These are phyloP conservation scores for Ophion slaviceki DNA, from an alignment of 2,888 invertebrate genomes.

Conservation along the genomic window DNA sequence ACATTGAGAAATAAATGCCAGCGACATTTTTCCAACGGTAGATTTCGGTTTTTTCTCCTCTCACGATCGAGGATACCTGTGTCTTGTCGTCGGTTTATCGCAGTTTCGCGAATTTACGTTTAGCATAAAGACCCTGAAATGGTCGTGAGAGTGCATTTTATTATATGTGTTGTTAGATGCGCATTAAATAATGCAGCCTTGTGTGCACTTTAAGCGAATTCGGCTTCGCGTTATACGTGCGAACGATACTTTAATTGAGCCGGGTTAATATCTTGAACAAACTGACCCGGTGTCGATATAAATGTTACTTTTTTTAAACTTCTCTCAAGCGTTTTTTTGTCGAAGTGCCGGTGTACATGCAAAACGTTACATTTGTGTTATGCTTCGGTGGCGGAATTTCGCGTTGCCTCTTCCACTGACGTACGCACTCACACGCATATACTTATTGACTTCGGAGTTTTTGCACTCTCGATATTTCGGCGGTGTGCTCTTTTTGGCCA, in stretches of 20 bases:
- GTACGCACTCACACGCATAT: not conserved
- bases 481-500: conserved; percentile 24
- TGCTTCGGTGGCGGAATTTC: not conserved
- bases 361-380: conserved; percentile 30
- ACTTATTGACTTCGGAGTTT: conserved; percentile 5
- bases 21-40: conserved; percentile 38
- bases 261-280: not conserved
- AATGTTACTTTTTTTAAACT: not conserved
- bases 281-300: conserved; percentile 1
- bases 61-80: conserved; percentile 17
- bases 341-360: conserved; percentile 2
- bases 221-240: not conserved
- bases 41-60: conserved; percentile 13
- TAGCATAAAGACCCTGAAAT: conserved; percentile 39
- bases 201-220: conserved; percentile 8
- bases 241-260: not conserved
- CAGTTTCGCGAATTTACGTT: conserved; percentile 54
- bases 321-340: not conserved
- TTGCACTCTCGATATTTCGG: conserved; percentile 46
- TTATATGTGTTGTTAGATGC: conserved; percentile 3
- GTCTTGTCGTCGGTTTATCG: conserved; percentile 43
- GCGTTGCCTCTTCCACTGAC: not conserved
- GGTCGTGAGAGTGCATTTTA: conserved; percentile 19
- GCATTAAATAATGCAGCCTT: conserved; percentile 6
- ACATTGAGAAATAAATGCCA: conserved; percentile 35